Evolutionary conservation across 2,888 invertebrate species (phyloP), one percentile per base, ranked within the genome.

Genomic region (Pteria penguin): DNA sequence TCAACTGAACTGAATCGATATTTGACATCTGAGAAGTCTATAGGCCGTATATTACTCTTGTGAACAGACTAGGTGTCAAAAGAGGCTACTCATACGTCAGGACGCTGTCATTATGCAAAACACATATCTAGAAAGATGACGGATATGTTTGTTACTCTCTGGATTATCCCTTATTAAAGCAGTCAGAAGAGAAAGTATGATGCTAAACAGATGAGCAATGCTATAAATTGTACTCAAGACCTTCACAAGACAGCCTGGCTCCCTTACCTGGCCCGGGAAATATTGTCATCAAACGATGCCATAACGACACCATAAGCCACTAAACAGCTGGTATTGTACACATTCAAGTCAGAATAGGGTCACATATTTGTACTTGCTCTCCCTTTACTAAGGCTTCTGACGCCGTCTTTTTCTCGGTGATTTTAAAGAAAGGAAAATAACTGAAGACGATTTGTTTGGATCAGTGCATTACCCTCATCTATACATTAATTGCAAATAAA

Each of bases 1-100:
- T 22, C 60, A 60, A 18, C 60, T 22, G 60, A 60, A 45, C 8
- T 60, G 4, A 29, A 60, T 60, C 60, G 60, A 60, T 60, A 27
- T 26, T 26, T 60, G 4, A 8, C 45, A 45, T 45, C 18, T 8
- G 45, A 45, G 45, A 14, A 45, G 45, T 14, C 45, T 45, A 45
- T 18, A 45, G 45, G 45, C 18, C 45, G 18, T 14, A 45, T 18
- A 45, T 45, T 14, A 45, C 45, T 45, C 45, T 14, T 45, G 11
- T 45, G 45, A 14, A 45, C 45, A 45, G 45, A 45, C 18, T 45
- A 45, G 8, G 45, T 45, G 45, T 18, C 45, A 45, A 45, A 45
- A 14, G 18, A 14, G 45, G 18, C 45, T 45, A 45, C 45, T 45
- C 45, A 8, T 45, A n/a, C n/a, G n/a, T n/a, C n/a, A n/a, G n/a